Percentiles rank a stretch among this genome's conserved stretches.
Conservation (phyloP, 2,797 vertebrate genomes). For the Myotis vivesi region DNA sequence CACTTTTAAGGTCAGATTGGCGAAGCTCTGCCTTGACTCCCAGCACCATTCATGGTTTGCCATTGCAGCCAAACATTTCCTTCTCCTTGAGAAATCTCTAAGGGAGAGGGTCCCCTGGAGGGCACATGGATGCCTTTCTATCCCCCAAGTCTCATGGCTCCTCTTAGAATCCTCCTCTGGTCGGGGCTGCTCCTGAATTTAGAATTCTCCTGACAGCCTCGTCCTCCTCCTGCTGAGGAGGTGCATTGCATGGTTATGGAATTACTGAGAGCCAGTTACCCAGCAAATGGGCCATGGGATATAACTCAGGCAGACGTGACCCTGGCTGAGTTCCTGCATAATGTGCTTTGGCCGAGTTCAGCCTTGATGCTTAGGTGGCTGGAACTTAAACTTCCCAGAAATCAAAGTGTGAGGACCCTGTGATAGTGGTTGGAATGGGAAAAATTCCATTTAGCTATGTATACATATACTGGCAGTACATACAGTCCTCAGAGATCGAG, state of each 20-base stretch:
- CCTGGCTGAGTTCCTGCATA: background rate
- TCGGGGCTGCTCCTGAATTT: background rate
- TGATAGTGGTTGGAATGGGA: background rate
- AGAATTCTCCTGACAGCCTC: background rate
- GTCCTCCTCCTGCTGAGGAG: background rate
- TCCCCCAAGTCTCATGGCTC: background rate
- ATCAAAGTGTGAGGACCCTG: background rate
- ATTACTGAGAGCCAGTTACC: background rate
- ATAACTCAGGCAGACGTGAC: background rate
- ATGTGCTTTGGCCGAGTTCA: background rate
- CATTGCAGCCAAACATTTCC: background rate
- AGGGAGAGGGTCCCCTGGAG: background rate
- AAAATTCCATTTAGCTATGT: background rate
- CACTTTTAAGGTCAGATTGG: background rate
- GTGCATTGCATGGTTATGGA: background rate
- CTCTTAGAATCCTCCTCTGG: background rate
- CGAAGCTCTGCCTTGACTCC: background rate
- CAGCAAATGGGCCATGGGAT: background rate
- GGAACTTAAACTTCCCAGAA: slow-evolving; percentile 28
- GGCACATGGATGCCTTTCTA: background rate
- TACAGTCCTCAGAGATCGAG: background rate
- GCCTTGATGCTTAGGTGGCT: background rate
- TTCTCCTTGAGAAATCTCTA: background rate
- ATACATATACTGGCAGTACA: background rate
- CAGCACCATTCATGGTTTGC: background rate